Evolutionary conservation across 2,797 vertebrate genomes (phyloP).

Genomic region (Cryptoprocta ferox): DNA sequence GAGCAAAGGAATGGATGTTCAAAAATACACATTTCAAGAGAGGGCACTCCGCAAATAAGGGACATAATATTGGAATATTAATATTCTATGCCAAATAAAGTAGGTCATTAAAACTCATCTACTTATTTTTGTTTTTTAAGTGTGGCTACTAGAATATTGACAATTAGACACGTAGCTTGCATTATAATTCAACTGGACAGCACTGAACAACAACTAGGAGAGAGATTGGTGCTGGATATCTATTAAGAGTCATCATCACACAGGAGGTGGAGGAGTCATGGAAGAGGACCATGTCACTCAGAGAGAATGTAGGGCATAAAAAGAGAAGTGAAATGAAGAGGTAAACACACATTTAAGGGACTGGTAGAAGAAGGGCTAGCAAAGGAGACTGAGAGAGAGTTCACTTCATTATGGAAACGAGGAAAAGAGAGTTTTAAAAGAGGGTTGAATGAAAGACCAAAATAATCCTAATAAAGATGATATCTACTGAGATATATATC

Average conservation of each 20-base stretch:
- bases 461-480: not conserved
- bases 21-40: not conserved
- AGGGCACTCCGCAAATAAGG: not conserved
- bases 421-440: not conserved
- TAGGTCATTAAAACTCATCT: not conserved
- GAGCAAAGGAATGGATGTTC: not conserved
- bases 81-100: conserved; percentile 17
- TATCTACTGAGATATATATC: not conserved
- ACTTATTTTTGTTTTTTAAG: not conserved
- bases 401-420: not conserved
- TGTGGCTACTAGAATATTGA: not conserved
- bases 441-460: not conserved
- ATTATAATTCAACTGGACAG: not conserved
- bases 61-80: not conserved
- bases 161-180: not conserved
- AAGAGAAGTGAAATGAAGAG: not conserved
- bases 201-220: not conserved
- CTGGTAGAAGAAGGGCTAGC: not conserved
- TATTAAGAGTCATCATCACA: not conserved
- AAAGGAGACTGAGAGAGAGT: not conserved
- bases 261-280: not conserved
- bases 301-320: not conserved
- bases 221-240: not conserved
- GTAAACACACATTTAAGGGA: not conserved
- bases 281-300: not conserved